Conservation (phyloP, 1,140 invertebrate genomes). For the Branchinecta lindahli region DNA sequence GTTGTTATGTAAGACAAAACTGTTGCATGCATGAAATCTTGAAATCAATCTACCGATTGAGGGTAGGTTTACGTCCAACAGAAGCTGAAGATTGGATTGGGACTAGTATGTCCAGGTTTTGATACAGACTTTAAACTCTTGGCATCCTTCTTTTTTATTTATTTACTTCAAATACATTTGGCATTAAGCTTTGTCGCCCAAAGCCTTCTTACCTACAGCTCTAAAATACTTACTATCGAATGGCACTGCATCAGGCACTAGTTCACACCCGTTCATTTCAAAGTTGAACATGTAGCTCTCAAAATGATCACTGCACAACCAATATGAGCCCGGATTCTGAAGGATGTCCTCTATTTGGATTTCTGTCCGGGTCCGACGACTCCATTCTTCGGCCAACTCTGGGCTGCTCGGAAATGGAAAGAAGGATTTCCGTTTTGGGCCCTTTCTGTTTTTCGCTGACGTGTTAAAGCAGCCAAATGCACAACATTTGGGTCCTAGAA, state of each 20-base stretch:
- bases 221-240: not conserved
- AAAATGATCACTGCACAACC: constrained; percentile 1
- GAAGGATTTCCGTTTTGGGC: not conserved
- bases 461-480: not conserved
- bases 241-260: constrained; percentile 7
- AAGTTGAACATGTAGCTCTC: not conserved
- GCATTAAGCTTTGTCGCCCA: too few relatives aligned
- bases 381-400: not conserved
- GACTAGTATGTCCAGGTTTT: too few relatives aligned
- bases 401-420: not conserved
- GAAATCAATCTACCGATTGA: too few relatives aligned
- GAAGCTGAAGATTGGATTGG: too few relatives aligned
- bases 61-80: too few relatives aligned
- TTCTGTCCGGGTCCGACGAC: not conserved
- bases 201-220: too few relatives aligned
- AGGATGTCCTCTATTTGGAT: not conserved
- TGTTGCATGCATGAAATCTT: too few relatives aligned
- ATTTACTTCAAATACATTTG: too few relatives aligned
- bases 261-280: not conserved
- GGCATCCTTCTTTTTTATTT: too few relatives aligned
- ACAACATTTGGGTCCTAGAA: not conserved
- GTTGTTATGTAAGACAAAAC: too few relatives aligned
- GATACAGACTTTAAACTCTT: too few relatives aligned
- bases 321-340: not conserved
- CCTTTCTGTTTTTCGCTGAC: not conserved